These are phyloP conservation scores for Malaclemys terrapin DNA, from an alignment of 2,113 vertebrate genomes.

Conservation along the genomic window DNA sequence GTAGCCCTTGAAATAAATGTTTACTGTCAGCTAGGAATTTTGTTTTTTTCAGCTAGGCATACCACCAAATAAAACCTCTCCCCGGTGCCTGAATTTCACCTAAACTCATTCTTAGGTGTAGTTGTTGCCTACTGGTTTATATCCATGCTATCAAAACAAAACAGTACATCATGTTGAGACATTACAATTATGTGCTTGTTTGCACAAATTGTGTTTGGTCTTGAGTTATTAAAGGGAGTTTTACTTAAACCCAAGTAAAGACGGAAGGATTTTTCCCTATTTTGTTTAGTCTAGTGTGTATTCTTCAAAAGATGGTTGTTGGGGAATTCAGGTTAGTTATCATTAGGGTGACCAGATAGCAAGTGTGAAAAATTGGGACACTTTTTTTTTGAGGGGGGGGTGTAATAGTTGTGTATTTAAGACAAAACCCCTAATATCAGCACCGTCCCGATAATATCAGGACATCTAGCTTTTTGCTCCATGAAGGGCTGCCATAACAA, in stretches of 20 bases:
- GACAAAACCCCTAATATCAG: neutral
- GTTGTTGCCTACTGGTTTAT: neutral
- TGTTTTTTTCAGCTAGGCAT: neutral
- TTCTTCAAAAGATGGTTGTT: neutral
- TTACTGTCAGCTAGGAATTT: neutral
- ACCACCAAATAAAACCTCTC: neutral
- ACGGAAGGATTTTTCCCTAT: neutral
- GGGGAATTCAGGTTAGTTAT: neutral
- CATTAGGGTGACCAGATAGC: neutral
- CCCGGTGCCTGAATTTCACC: neutral
- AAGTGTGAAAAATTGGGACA: neutral
- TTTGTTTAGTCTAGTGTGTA: neutral
- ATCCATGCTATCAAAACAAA: neutral
- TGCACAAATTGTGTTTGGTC: neutral
- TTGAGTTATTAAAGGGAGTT: neutral
- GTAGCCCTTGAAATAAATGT: neutral
- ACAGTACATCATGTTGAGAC: neutral
- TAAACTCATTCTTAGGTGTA: neutral
- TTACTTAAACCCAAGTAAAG: neutral
- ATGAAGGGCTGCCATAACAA: neutral
- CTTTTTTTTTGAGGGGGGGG: neutral
- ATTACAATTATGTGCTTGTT: neutral
- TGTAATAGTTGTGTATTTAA: neutral
- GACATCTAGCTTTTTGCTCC: neutral
- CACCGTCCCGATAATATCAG: neutral